Conservation (phyloP, 1,140 invertebrate genomes). For the Calosoma granatense region DNA sequence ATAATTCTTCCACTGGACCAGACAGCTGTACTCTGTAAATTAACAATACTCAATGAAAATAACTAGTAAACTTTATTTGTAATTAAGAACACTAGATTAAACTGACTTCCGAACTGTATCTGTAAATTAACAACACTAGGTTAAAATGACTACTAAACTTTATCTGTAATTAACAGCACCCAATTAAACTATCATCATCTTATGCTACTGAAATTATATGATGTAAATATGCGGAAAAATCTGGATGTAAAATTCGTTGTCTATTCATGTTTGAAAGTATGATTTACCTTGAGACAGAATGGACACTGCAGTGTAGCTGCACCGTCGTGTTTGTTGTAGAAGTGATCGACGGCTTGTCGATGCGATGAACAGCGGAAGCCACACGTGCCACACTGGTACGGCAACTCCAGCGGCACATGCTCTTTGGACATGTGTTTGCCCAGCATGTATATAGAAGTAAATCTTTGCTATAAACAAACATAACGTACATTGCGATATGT, state of each 20-base stretch:
- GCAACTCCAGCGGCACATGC: constrained; percentile 66
- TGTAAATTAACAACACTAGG: too few species aligned
- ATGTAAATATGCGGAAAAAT: too few species aligned
- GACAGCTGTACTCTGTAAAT: constrained; percentile 35
- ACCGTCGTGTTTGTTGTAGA: constrained; percentile 50
- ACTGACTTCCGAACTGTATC: too few species aligned
- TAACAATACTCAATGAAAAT: constrained; percentile 14
- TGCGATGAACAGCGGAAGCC: constrained; percentile 64
- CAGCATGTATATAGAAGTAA: constrained; percentile 48
- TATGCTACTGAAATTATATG: too few species aligned
- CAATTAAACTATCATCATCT: too few species aligned
- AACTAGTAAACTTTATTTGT: too few species aligned
- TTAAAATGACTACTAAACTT: too few species aligned
- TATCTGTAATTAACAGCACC: too few species aligned
- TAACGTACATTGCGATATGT: too few species aligned
- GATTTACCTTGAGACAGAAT: constrained; percentile 58
- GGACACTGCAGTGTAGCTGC: constrained; percentile 57
- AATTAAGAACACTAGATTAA: too few species aligned
- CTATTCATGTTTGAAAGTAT: constrained; percentile 7
- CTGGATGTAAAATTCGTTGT: constrained; percentile 9
- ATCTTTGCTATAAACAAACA: constrained; percentile 49
- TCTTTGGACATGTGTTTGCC: constrained; percentile 64
- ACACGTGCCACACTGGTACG: constrained; percentile 66
- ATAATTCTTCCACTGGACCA: constrained; percentile 38
- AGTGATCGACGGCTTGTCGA: constrained; percentile 61